These are phyloP conservation scores for Sterna hirundo DNA, from an alignment of 2,113 vertebrate species.

Conservation along the genomic window DNA sequence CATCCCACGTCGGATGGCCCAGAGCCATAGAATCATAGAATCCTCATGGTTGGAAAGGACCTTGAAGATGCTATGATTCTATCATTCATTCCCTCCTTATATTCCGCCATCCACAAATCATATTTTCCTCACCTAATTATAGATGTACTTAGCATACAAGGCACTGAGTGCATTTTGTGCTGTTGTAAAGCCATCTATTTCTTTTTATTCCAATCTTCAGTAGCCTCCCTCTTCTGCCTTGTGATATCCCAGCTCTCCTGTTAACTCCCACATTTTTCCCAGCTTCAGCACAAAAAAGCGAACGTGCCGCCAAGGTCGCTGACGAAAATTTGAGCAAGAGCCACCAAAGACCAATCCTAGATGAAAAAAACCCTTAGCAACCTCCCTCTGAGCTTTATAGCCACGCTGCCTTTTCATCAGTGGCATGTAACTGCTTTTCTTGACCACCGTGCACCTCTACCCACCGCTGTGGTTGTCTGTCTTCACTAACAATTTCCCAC, in stretches of 20 bases:
- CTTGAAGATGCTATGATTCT: too few species aligned
- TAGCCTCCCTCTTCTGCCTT: not conserved
- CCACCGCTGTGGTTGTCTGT: not conserved
- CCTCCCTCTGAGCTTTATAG: not conserved
- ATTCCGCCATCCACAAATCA: not conserved
- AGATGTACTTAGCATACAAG: not conserved
- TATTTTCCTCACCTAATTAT: not conserved
- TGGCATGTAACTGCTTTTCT: not conserved
- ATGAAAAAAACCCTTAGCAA: not conserved
- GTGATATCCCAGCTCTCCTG: not conserved
- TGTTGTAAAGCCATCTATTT: not conserved
- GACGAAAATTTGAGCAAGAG: not conserved
- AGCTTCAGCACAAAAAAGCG: not conserved
- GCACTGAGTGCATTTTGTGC: not conserved
- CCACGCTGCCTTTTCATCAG: not conserved
- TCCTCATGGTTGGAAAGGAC: too few species aligned
- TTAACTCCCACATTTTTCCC: not conserved
- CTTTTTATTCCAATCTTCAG: not conserved
- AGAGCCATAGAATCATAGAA: not conserved
- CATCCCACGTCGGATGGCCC: not conserved
- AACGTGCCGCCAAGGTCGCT: not conserved
- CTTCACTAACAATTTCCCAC: not conserved
- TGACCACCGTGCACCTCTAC: not conserved
- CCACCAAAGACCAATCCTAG: not conserved
- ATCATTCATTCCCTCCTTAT: not conserved